Base-by-base conservation (phyloP, 2,797 vertebrate species). In the Mionectes olivaceus region DNA sequence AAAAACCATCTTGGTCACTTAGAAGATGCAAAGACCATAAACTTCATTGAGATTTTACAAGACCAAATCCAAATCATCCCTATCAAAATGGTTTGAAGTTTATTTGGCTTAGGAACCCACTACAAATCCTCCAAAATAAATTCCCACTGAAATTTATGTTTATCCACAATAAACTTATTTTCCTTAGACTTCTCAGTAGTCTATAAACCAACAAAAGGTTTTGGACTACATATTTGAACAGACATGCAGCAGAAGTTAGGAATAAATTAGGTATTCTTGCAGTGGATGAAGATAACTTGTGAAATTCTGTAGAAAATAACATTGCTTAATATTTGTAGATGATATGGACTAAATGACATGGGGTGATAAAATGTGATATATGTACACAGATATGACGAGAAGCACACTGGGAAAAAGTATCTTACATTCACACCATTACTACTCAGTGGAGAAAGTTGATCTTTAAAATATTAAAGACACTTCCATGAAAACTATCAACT, bases 21-120 rank as follows among this genome's bases (percentile, higher is more conserved):
- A 93, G 68, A 85, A 93, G 49, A 67, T 71, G 37, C 41, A 60
- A 93, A 91, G 76, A 33, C 65, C 55, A 73, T 81, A 90, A 80
- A 49, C 5, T 67, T 87, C 46, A 71, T 25, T 35, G 24, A 78
- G 19, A 75, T 81, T 88, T 93, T 90, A 46, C 76, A 57, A 86
- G 39, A 93, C 23, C 41, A 64, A n/a, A 44, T 44, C 15, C 32
- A 44, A 64, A 24, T 64, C 5, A 24, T 81, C 11, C 2, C 5
- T 71, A 75, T 64, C 32, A 86, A 86, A 95, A 88, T 81, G 6
- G 10, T 32, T 79, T 74, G 35, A 87, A 83, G 7, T 65, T 94
- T 73, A 43, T 73, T 83, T n/a, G 24, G 19, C 56, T 93, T 86
- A 78, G 67, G 43, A 90, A 71, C 10, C 9, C 41, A 18, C 8